Evolutionary conservation across 2,113 vertebrate genomes (phyloP), one percentile per base, ranked within the genome.

Genomic region (Cynoglossus semilaevis): DNA sequence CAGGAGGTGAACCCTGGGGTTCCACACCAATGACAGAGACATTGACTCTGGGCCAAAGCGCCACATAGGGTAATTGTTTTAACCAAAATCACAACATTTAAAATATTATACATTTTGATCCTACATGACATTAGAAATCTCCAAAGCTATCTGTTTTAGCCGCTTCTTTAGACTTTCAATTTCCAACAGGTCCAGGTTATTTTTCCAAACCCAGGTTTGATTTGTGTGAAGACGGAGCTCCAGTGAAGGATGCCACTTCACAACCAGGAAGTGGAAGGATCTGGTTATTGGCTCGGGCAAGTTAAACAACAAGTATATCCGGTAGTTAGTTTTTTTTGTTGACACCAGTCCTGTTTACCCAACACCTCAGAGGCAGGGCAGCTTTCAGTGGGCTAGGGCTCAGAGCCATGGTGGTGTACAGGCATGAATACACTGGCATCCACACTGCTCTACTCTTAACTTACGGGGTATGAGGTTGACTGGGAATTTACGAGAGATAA

Each of bases 271-370:
- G 81, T 80, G 74, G 74, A 73, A 80, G 66, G 60, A 35, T 36
- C 66, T 70, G 71, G 67, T 64, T 77, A 58, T 61, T 80, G 76
- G 78, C 52, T 13, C 59, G 37, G 63, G 53, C 56, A 68, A 65
- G 66, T 77, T 55, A 78, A 82, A 77, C 72, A 77, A 68, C 66
- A 58, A 68, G 52, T 58, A 60, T 69, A 67, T 83, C 78, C 76
- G 67, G 38, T 45, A 74, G 78, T 76, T 74, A 86, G 81, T 84
- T 83, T 83, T 75, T 82, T 57, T 65, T 78, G 14, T 72, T 68
- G 77, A 77, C 65, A 76, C 78, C 53, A n/a, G 62, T 54, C 22
- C 63, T 85, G 79, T 84, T 87, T 82, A 67, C 59, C 70, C 72
- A 77, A 74, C 64, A 78, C 84, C 82, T 85, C 86, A 75, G 82